Base-by-base conservation (phyloP, 2,888 invertebrate genomes). In the Candidula unifasciata region DNA sequence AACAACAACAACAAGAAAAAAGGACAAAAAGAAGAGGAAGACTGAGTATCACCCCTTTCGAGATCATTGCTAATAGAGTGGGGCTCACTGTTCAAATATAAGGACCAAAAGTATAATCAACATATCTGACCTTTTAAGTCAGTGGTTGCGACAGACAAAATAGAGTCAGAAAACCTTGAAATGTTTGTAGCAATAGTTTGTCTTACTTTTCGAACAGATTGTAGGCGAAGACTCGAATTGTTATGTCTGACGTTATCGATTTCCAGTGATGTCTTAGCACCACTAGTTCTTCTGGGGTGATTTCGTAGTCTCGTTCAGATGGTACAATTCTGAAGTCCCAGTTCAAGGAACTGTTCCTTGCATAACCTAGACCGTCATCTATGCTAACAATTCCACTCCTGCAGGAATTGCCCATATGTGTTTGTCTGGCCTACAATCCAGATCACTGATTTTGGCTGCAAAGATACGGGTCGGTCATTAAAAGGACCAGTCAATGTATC, bases 121-220 rank as follows among this genome's bases (percentile, higher is more conserved):
- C n/a, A n/a, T n/a, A n/a, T n/a, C n/a, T n/a, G n/a, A n/a, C n/a
- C n/a, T n/a, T n/a, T n/a, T n/a, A n/a, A n/a, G n/a, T n/a, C n/a
- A n/a, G n/a, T n/a, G n/a, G n/a, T n/a, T n/a, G n/a, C n/a, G n/a
- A n/a, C n/a, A n/a, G n/a, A n/a, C n/a, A n/a, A n/a, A n/a, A n/a
- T n/a, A n/a, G n/a, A n/a, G n/a, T n/a, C n/a, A n/a, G n/a, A n/a
- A n/a, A n/a, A n/a, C n/a, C n/a, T n/a, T n/a, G n/a, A n/a, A 24
- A 5, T 6, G 5, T 60, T 24, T 6, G 21, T 24, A n/a, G 21
- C 21, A 5, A 24, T 5, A 16, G 6, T 2, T 35, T 3, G 16
- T 69, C 74, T 74, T 74, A 74, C 74, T 54, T 74, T 74, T 74
- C 74, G 30, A 74, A 74, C 52, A 74, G 16, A 16, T 2, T 54